Evolutionary conservation across 2,888 invertebrate species (phyloP).

Genomic region (Drosophila algonquin): DNA sequence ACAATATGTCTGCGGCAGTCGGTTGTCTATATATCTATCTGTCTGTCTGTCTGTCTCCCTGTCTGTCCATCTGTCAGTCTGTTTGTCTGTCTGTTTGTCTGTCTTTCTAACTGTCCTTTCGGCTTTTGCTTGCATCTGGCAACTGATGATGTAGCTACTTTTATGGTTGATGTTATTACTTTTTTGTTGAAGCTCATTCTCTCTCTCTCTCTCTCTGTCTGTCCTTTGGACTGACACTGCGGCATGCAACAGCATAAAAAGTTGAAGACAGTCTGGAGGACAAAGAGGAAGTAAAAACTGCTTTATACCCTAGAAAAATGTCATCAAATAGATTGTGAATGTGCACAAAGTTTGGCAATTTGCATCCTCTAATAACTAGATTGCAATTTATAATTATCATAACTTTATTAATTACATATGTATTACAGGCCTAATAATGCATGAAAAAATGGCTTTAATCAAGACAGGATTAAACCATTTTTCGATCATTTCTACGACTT

Average conservation of each 20-base stretch:
- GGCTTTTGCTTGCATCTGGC: conserved; percentile 67
- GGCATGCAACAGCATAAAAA: conserved; percentile 53
- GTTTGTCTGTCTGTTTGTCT: conserved; percentile 10
- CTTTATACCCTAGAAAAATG: not conserved
- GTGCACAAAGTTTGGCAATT: not conserved
- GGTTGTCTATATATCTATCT: conserved; percentile 37
- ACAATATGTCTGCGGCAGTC: conserved; percentile 69
- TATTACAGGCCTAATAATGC: no score
- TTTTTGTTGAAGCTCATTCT: conserved; percentile 41
- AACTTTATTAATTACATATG: no score
- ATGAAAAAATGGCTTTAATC: no score
- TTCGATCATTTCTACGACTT: no score
- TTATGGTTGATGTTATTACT: conserved; percentile 76
- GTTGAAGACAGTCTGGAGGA: conserved; percentile 12
- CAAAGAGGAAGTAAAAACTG: not conserved
- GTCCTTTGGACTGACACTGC: conserved; percentile 44
- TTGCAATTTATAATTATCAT: no score
- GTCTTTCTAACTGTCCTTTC: conserved; percentile 28
- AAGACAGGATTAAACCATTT: no score
- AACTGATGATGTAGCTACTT: conserved; percentile 78
- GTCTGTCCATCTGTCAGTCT: conserved; percentile 24
- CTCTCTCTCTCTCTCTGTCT: conserved; percentile 13
- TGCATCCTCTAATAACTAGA: no score
- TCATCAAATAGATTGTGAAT: not conserved
- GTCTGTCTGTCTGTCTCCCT: conserved; percentile 19